phyloP scores from a whole-genome alignment of 2,888 invertebrate species.

The Metopia argyrocephala region DNA sequence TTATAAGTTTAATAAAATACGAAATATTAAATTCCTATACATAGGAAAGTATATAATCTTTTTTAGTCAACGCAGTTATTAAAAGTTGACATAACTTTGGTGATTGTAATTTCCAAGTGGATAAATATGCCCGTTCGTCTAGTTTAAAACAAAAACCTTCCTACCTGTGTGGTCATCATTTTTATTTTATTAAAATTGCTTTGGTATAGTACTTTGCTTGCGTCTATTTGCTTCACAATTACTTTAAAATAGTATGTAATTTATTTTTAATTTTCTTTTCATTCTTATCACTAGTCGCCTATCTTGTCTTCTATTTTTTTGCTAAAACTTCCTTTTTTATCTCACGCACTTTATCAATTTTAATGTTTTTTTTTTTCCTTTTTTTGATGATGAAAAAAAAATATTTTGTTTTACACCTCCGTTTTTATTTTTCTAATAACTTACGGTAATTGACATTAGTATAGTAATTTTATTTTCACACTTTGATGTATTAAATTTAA shows the following conservation, averaged over 20 bases:
- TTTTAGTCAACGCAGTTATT: conserved; percentile 9
- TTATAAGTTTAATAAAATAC: background rate
- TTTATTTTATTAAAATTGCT: background rate
- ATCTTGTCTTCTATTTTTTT: conserved; percentile 26
- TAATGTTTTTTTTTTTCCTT: no score
- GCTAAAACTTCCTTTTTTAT: conserved; percentile 34
- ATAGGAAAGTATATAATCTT: no score
- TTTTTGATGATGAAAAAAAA: conserved; percentile 42
- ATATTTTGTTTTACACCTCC: conserved; percentile 38
- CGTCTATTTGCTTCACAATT: background rate
- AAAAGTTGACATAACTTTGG: conserved; percentile 18
- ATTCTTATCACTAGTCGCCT: conserved; percentile 17
- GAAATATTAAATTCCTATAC: background rate
- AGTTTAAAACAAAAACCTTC: background rate
- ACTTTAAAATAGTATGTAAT: conserved; percentile 25
- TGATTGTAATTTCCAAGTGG: background rate
- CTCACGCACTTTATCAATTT: conserved; percentile 62
- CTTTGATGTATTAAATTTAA: conserved; percentile 51
- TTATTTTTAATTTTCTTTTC: conserved; percentile 5
- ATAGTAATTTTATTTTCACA: conserved; percentile 68
- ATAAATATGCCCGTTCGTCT: background rate
- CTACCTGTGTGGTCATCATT: conserved; percentile 58
- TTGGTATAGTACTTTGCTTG: background rate
- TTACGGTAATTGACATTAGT: conserved; percentile 78
- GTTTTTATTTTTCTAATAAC: conserved; percentile 61